These are phyloP conservation scores for Philopotamus ludificatus DNA, from an alignment of 1,140 invertebrate genomes.

Conservation along the genomic window DNA sequence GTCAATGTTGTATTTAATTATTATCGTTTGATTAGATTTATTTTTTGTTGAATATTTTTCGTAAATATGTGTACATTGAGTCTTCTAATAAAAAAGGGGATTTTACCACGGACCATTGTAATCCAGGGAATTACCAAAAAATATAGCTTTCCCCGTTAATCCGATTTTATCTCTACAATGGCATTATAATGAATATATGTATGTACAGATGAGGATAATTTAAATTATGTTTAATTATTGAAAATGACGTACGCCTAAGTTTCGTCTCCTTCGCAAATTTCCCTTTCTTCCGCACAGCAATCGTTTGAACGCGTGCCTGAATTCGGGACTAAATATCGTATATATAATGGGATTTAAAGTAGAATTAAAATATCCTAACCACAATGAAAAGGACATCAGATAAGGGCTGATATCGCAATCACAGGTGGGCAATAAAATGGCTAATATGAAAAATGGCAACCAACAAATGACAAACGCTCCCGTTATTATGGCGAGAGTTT, in stretches of 20 bases:
- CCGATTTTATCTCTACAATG: no score
- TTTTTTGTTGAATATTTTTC: no score
- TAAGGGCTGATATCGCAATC: conserved; percentile 56
- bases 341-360: conserved; percentile 88
- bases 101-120: no score
- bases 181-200: no score
- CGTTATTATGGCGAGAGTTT: conserved; percentile 88
- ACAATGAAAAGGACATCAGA: conserved; percentile 72
- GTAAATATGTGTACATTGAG: no score
- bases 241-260: conserved; percentile 33
- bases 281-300: conserved; percentile 67
- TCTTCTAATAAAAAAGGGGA: no score
- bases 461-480: conserved; percentile 87
- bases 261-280: conserved; percentile 49
- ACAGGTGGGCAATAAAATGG: conserved; percentile 79
- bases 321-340: conserved; percentile 86
- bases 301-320: conserved; percentile 81
- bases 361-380: conserved; percentile 87
- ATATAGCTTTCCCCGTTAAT: no score
- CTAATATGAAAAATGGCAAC: conserved; percentile 87
- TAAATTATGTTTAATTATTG: conserved; percentile 16
- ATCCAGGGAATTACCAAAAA: no score
- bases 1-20: no score
- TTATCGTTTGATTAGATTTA: no score
- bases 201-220: no score